Evolutionary conservation across 2,113 vertebrate species (phyloP).

Genomic region (Progne subis): DNA sequence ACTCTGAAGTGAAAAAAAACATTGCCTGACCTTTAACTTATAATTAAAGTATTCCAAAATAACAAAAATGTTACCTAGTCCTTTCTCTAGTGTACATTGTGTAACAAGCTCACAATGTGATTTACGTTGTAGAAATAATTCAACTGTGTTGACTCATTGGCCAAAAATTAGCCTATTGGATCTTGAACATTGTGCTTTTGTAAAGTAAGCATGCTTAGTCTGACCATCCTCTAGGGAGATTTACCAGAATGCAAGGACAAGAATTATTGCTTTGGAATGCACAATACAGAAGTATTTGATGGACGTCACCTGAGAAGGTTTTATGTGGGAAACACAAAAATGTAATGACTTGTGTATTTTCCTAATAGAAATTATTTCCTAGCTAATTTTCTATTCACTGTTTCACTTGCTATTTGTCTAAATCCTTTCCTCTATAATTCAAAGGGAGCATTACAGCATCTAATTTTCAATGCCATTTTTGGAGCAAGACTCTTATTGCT

Average conservation of each 20-base stretch:
- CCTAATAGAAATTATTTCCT: not conserved
- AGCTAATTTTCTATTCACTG: not conserved
- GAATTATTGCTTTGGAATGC: not conserved
- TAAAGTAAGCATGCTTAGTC: not conserved
- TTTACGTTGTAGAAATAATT: not conserved
- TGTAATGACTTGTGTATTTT: not conserved
- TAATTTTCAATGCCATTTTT: slow-evolving; percentile 32
- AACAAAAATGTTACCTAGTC: not conserved
- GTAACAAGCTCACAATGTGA: not conserved
- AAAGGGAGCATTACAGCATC: not conserved
- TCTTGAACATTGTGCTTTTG: not conserved
- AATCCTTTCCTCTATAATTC: not conserved
- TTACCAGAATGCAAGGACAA: not conserved
- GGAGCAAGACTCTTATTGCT: slow-evolving; percentile 14
- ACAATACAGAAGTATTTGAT: not conserved
- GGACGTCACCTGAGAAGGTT: not conserved
- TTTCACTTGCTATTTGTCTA: not conserved
- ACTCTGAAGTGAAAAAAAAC: not conserved
- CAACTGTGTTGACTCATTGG: not conserved
- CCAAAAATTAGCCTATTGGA: not conserved
- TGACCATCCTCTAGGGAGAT: not conserved
- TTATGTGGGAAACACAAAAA: not conserved
- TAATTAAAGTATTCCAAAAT: not conserved
- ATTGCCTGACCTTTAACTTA: not conserved
- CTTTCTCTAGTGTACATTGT: not conserved